phyloP scores from a whole-genome alignment of 2,797 vertebrate species.

The Otus scops region DNA sequence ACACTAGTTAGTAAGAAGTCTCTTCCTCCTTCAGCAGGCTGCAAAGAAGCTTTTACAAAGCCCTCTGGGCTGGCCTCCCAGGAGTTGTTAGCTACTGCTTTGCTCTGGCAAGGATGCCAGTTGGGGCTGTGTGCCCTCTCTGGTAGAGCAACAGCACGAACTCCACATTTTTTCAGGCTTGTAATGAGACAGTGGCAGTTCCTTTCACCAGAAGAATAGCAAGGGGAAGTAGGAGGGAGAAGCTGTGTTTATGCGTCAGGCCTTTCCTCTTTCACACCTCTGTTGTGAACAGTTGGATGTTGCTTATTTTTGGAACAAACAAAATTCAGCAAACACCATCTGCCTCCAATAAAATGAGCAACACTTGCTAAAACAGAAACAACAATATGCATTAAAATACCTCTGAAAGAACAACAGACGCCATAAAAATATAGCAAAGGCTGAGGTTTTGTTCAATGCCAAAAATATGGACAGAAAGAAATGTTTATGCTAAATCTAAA shows the following conservation, averaged over 20 bases:
- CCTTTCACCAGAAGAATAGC: conserved; percentile 19
- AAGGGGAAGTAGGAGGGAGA: conserved; percentile 17
- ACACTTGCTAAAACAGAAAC: neutral
- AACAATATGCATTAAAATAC: conserved; percentile 13
- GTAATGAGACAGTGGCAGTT: neutral
- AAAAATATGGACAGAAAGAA: neutral
- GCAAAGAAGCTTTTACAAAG: neutral
- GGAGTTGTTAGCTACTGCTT: neutral
- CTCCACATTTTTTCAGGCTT: neutral
- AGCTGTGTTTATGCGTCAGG: neutral
- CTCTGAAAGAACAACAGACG: neutral
- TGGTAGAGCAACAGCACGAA: neutral
- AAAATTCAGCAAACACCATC: conserved; percentile 59
- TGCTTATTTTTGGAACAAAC: conserved; percentile 62
- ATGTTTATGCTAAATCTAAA: neutral
- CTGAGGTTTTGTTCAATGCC: neutral
- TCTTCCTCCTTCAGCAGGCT: neutral
- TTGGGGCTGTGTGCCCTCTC: neutral
- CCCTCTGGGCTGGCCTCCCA: neutral
- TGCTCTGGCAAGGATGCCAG: neutral
- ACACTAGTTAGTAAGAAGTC: neutral
- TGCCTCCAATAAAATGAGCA: conserved; percentile 59
- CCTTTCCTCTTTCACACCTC: conserved; percentile 57
- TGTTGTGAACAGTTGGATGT: conserved; percentile 13
- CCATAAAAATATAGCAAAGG: neutral